Evolutionary conservation across 2,113 vertebrate genomes (phyloP), one percentile per base, ranked within the genome.

Genomic region (Xiphophorus maculatus): DNA sequence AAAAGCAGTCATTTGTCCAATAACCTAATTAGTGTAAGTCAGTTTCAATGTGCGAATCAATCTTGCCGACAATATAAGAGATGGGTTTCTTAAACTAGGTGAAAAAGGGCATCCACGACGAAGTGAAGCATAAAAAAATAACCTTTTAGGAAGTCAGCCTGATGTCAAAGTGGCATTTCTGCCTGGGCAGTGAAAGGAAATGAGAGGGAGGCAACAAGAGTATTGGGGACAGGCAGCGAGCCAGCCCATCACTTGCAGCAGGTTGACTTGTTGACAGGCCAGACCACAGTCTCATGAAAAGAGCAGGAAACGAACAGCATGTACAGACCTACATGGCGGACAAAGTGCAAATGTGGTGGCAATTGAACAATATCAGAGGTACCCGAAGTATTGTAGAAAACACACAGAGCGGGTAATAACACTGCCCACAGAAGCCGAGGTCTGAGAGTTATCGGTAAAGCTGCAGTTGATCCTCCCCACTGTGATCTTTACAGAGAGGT

Each of bases 81-180:
- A 74, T 71, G 64, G 71, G 37, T 69, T 51, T 72, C 62, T 78
- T 74, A 65, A 72, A 83, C 63, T 82, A 78, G 61, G 37, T 61
- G 73, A 67, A 70, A 68, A 76, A 79, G 66, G 62, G 35, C 77
- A 66, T 28, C 22, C 6, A 51, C 63, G 78, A 40, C 22, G 73
- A 84, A 74, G 72, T 2, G 25, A 15, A 42, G 40, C 40, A 42
- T 44, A 48, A 48, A 48, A 48, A 5, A 91, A 84, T 85, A 78
- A 71, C 12, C 61, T 76, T 70, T 92, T 77, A 69, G 70, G 85
- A 90, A 88, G 85, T 77, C 70, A 76, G 73, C 25, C 62, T 88
- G 80, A 87, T 73, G 80, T 83, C 71, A 69, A 86, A 81, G 80
- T 78, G 73, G 69, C 73, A 87, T 79, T 81, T 74, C 75, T 73